A percentile compares a stretch with the other conserved stretches of the same genome.
Conservation (phyloP, 1,140 invertebrate genomes). For the Semibalanus balanoides region DNA sequence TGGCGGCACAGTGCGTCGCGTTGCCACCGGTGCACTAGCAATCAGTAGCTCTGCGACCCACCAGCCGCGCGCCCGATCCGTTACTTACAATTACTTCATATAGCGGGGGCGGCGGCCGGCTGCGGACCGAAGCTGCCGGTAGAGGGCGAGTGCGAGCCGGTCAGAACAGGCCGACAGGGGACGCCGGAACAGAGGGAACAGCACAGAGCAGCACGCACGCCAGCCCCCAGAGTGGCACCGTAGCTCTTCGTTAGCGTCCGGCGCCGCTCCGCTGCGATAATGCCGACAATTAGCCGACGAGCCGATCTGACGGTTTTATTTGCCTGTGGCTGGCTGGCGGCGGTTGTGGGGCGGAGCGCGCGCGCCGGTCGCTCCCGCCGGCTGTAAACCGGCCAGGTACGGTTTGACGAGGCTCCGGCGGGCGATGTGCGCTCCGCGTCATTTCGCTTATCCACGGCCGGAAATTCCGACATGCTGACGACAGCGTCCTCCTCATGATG, state of each 20-base stretch:
- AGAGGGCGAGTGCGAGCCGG: too few relatives aligned
- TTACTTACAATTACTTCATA: not conserved
- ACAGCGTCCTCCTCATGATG: too few relatives aligned
- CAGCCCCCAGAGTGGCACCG: not conserved
- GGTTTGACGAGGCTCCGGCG: not conserved
- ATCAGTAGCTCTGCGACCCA: too few relatives aligned
- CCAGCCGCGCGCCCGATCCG: not conserved
- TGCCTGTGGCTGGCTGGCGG: not conserved
- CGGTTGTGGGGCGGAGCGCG: too few relatives aligned
- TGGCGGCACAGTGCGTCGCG: too few relatives aligned
- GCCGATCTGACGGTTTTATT: not conserved
- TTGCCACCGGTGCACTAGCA: too few relatives aligned
- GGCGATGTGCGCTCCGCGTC: too few relatives aligned
- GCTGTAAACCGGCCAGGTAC: not conserved
- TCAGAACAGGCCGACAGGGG: too few relatives aligned
- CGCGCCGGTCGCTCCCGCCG: too few relatives aligned
- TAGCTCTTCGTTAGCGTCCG: not conserved
- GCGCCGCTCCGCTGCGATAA: not conserved
- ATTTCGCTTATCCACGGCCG: not conserved
- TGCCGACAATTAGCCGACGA: not conserved
- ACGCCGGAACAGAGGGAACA: not conserved
- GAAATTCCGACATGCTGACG: too few relatives aligned
- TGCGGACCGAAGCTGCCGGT: too few relatives aligned
- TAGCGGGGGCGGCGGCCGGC: not conserved
- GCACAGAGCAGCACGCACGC: not conserved